These are phyloP conservation scores for Brachyistius frenatus DNA, from an alignment of 2,113 vertebrate species.

Conservation along the genomic window DNA sequence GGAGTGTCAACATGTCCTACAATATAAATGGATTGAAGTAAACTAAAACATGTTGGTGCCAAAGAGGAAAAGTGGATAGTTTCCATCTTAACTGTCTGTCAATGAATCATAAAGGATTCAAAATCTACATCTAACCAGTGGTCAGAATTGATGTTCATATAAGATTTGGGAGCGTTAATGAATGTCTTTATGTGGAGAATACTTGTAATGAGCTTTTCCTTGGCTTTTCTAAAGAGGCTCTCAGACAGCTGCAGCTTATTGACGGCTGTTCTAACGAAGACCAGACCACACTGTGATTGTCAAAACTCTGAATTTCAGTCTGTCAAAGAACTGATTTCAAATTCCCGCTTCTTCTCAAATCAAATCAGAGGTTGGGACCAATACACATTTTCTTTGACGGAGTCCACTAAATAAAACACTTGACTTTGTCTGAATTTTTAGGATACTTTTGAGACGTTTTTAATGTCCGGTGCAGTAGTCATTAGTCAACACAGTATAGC, in stretches of 20 bases:
- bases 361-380: not conserved
- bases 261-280: not conserved
- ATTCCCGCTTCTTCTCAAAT: constrained; percentile 19
- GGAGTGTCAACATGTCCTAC: not conserved
- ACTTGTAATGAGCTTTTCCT: not conserved
- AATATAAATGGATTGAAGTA: not conserved
- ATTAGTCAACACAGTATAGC: not conserved
- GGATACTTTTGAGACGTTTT: too few relatives aligned
- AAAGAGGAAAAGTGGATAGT: not conserved
- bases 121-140: not conserved
- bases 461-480: too few relatives aligned
- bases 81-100: too few relatives aligned
- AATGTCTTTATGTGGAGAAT: not conserved
- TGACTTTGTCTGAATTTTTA: too few relatives aligned
- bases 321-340: constrained; percentile 14
- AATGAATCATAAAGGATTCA: too few relatives aligned
- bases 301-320: not conserved
- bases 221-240: not conserved
- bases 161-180: not conserved
- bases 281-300: not conserved
- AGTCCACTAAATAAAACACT: too few relatives aligned
- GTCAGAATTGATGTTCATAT: not conserved
- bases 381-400: too few relatives aligned
- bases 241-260: constrained; percentile 8
- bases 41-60: not conserved